Evolutionary conservation across 2,113 vertebrate species (phyloP).

Genomic region (Elanoides forficatus): DNA sequence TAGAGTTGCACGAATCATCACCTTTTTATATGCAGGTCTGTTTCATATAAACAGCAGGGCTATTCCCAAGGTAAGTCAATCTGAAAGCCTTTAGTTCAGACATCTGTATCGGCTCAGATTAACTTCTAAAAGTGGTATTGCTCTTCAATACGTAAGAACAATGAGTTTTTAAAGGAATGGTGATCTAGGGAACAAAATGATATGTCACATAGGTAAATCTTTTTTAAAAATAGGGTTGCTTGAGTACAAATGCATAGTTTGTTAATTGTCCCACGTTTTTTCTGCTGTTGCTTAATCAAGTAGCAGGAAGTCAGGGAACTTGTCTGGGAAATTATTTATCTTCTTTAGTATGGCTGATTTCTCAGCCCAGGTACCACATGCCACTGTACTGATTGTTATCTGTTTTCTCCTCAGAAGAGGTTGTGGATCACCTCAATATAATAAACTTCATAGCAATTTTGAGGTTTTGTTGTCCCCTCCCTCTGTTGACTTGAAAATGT

Average conservation of each 20-base stretch:
- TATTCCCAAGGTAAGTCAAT: not conserved
- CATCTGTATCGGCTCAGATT: not conserved
- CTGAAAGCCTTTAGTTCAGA: not conserved
- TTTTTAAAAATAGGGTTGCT: not conserved
- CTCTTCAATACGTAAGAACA: not conserved
- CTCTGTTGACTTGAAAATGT: not conserved
- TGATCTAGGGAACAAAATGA: not conserved
- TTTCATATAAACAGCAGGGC: not conserved
- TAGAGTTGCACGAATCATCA: not conserved
- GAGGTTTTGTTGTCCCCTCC: not conserved
- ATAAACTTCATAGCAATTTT: not conserved
- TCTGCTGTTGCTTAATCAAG: not conserved
- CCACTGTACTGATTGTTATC: not conserved
- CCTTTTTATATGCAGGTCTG: not conserved
- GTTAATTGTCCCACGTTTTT: not conserved
- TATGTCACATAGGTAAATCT: not conserved
- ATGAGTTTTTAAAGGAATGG: not conserved
- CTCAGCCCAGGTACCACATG: accelerated
- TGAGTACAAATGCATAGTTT: not conserved
- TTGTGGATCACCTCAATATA: not conserved
- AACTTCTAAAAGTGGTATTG: not conserved
- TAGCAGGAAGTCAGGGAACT: not conserved
- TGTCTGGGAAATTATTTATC: not conserved
- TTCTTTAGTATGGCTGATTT: not conserved
- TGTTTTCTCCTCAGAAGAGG: not conserved